Percentiles rank a stretch among this genome's conserved stretches.
phyloP scores from a whole-genome alignment of 2,113 vertebrate genomes.

The Plecturocebus donacophilus region DNA sequence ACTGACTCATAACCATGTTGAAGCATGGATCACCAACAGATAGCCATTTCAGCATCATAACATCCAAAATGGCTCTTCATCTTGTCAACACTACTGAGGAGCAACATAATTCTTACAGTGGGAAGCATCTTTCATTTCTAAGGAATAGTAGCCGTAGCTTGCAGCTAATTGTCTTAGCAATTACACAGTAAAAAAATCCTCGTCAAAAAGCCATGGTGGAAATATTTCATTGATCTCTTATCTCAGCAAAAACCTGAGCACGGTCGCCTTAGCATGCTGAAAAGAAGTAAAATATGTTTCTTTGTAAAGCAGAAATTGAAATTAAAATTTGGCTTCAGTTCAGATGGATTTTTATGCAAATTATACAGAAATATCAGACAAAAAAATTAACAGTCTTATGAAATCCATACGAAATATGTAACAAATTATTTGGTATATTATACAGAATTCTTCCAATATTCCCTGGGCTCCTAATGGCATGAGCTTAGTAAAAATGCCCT shows the following conservation, averaged over 20 bases:
- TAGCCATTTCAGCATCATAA: constrained; percentile 58
- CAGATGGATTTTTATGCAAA: constrained; percentile 46
- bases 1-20: constrained; percentile 74
- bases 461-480: neutral
- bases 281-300: neutral
- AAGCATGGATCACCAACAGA: constrained; percentile 70
- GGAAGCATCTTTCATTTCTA: neutral
- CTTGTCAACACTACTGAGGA: constrained; percentile 26
- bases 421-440: neutral
- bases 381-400: constrained; percentile 13
- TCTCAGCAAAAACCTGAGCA: neutral
- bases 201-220: neutral
- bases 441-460: constrained; percentile 14
- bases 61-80: constrained; percentile 50
- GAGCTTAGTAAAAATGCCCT: neutral
- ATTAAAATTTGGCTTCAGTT: constrained; percentile 12
- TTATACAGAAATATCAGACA: neutral
- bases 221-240: neutral
- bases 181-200: constrained; percentile 21
- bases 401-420: constrained; percentile 56
- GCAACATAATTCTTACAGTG: neutral
- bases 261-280: accelerated
- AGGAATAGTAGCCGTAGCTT: neutral
- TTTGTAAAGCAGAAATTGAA: constrained; percentile 19
- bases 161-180: neutral